phyloP scores from a whole-genome alignment of 1,140 invertebrate species.

The Pollicipes pollicipes region DNA sequence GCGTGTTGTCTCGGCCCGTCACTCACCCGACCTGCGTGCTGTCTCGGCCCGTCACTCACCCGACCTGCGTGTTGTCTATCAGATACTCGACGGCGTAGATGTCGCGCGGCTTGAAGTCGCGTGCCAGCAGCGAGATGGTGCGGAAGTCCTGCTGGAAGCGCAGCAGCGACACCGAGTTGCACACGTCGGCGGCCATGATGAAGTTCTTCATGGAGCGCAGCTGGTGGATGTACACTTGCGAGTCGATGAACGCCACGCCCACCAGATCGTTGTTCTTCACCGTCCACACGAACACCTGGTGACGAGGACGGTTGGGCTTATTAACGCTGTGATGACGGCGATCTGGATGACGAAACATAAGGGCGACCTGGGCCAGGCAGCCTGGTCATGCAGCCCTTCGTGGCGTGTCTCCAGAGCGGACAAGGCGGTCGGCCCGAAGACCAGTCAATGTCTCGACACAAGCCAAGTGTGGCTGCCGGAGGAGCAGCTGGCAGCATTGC shows the following conservation, averaged over 20 bases:
- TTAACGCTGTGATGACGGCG: not conserved
- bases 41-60: constrained; percentile 26
- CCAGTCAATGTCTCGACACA: no score
- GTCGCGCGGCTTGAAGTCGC: constrained; percentile 54
- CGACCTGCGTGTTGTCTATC: constrained; percentile 79
- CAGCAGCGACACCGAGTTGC: constrained; percentile 83
- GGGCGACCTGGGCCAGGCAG: no score
- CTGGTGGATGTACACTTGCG: constrained; percentile 92
- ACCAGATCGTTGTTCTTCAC: constrained; percentile 89
- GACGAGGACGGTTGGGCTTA: constrained; percentile 18
- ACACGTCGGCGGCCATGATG: constrained; percentile 88
- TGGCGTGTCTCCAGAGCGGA: not conserved
- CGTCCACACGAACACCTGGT: constrained; percentile 94
- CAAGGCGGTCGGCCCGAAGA: no score
- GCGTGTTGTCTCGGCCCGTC: no score
- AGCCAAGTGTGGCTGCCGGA: no score
- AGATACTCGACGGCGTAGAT: constrained; percentile 83
- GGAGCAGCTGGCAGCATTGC: no score
- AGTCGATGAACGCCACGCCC: constrained; percentile 97
- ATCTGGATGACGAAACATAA: no score
- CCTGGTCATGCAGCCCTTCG: not conserved
- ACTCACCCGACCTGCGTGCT: no score
- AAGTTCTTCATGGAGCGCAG: constrained; percentile 84
- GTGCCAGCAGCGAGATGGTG: constrained; percentile 20
- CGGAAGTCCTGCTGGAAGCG: constrained; percentile 89